These are phyloP conservation scores for Agapostemon virescens DNA, from an alignment of 2,888 invertebrate species.

Conservation along the genomic window DNA sequence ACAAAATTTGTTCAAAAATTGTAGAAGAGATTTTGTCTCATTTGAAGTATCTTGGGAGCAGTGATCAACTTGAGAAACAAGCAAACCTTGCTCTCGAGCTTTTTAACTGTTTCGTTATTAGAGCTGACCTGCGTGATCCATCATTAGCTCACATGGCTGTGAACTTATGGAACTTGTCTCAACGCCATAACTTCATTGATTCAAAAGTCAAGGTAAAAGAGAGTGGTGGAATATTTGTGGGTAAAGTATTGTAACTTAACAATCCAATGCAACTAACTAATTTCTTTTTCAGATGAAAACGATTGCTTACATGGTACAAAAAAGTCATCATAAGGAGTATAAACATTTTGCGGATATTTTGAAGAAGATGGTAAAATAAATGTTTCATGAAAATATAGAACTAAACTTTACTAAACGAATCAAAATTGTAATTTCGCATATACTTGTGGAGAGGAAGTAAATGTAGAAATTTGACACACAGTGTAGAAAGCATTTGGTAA, in stretches of 20 bases:
- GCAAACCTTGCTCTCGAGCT: constrained; percentile 88
- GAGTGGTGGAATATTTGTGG: neutral
- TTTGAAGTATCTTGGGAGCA: constrained; percentile 84
- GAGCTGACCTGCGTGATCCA: constrained; percentile 84
- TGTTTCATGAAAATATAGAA: neutral
- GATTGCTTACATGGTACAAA: constrained; percentile 74
- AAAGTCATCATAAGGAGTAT: constrained; percentile 71
- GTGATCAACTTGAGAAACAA: constrained; percentile 86
- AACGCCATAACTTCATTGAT: constrained; percentile 84
- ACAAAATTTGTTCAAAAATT: constrained; percentile 88
- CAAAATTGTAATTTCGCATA: constrained; percentile 7
- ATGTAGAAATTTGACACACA: constrained; percentile 12
- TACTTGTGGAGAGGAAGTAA: constrained; percentile 6
- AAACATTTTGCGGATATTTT: constrained; percentile 74
- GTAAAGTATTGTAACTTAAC: constrained; percentile 3
- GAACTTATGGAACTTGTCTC: constrained; percentile 91
- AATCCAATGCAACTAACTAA: neutral
- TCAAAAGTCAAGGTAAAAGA: constrained; percentile 80
- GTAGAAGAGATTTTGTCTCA: constrained; percentile 89
- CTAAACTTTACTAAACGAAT: neutral
- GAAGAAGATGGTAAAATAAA: constrained; percentile 70
- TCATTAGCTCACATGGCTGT: constrained; percentile 86
- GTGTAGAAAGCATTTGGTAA: constrained; percentile 40
- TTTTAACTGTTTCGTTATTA: constrained; percentile 85
- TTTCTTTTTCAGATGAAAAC: constrained; percentile 71